A percentile compares a stretch with the other conserved stretches of the same genome.
phyloP scores from a whole-genome alignment of 2,888 invertebrate genomes.

The Andrena dorsata region DNA sequence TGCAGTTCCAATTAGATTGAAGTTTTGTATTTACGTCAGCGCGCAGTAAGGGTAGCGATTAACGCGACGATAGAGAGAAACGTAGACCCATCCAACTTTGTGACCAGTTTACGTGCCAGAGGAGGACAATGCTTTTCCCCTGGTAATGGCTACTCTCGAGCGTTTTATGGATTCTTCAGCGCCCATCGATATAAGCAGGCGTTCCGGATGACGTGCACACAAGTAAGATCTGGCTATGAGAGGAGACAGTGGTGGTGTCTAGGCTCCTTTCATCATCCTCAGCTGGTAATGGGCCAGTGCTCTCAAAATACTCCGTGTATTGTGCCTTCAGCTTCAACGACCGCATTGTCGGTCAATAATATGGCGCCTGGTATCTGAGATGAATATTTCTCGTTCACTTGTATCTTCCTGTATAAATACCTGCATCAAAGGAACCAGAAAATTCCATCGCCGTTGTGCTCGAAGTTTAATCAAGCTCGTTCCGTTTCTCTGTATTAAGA shows the following conservation, averaged over 20 bases:
- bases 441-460: too few relatives aligned
- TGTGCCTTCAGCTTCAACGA: constrained; percentile 37
- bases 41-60: constrained; percentile 10
- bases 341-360: constrained; percentile 44
- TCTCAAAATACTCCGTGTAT: constrained; percentile 35
- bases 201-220: constrained; percentile 52
- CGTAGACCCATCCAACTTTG: constrained; percentile 38
- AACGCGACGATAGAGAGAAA: constrained; percentile 15
- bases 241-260: constrained; percentile 42
- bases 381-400: not conserved
- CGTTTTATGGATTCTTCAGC: constrained; percentile 63
- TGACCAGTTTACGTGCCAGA: constrained; percentile 50
- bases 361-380: constrained; percentile 35
- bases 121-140: constrained; percentile 34
- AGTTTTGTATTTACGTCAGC: not conserved
- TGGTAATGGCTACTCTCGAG: constrained; percentile 46
- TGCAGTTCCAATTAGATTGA: constrained; percentile 2
- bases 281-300: constrained; percentile 66
- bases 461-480: not conserved
- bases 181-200: constrained; percentile 59
- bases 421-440: too few relatives aligned
- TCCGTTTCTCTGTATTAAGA: not conserved
- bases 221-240: constrained; percentile 26
- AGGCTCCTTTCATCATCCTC: constrained; percentile 60
- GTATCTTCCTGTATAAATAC: not conserved